phyloP scores from a whole-genome alignment of 2,113 vertebrate genomes.

The Corvus moneduloides region DNA sequence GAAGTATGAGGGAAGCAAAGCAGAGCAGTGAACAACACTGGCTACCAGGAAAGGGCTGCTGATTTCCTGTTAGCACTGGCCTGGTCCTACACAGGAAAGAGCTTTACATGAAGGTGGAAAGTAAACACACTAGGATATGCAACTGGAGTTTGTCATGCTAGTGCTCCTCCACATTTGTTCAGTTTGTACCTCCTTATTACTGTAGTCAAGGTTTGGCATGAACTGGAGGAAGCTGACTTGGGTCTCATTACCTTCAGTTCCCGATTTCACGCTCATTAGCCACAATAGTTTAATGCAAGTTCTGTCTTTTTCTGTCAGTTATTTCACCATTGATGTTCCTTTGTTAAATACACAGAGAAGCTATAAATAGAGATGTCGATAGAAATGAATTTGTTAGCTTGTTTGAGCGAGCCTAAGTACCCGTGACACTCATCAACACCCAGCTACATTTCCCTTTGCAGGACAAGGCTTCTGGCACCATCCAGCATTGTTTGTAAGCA shows the following conservation, averaged over 20 bases:
- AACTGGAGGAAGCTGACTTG: background rate
- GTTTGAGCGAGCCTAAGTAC: background rate
- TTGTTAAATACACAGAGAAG: background rate
- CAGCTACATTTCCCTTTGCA: background rate
- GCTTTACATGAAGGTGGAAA: background rate
- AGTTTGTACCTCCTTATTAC: background rate
- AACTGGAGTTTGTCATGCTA: background rate
- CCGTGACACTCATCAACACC: background rate
- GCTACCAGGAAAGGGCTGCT: background rate
- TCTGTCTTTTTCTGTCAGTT: background rate
- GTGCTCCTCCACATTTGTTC: background rate
- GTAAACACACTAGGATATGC: no score
- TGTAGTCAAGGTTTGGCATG: background rate
- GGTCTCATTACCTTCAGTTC: background rate
- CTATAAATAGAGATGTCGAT: background rate
- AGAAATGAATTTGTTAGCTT: background rate
- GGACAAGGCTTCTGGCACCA: background rate
- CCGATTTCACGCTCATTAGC: background rate
- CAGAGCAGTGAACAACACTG: background rate
- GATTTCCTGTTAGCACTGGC: background rate
- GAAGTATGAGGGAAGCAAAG: background rate
- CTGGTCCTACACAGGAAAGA: background rate
- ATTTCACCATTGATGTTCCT: background rate
- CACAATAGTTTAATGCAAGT: background rate
- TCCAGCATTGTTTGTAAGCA: background rate